These are phyloP conservation scores for Mormyrus proboscirostris DNA, from an alignment of 2,797 vertebrate genomes.

Conservation along the genomic window DNA sequence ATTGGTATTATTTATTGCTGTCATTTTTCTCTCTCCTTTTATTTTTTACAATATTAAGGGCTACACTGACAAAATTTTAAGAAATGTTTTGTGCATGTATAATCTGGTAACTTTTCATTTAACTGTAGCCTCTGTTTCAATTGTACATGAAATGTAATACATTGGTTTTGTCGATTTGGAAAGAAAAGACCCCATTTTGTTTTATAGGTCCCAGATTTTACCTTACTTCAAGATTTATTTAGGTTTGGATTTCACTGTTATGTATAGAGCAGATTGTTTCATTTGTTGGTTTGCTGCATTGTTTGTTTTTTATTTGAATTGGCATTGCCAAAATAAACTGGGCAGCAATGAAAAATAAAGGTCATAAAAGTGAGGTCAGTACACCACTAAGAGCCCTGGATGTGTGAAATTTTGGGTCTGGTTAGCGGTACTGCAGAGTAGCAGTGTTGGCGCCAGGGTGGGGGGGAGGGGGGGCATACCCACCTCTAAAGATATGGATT, in stretches of 20 bases:
- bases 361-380: background rate
- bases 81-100: background rate
- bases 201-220: background rate
- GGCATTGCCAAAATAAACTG: background rate
- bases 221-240: background rate
- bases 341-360: background rate
- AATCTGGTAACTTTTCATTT: background rate
- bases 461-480: background rate
- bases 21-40: background rate
- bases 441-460: background rate
- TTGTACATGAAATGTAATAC: background rate
- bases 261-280: background rate
- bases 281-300: background rate
- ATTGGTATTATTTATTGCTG: background rate
- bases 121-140: background rate
- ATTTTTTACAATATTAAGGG: constrained; percentile 43
- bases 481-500: background rate
- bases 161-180: background rate
- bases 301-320: background rate
- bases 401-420: background rate
- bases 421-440: background rate
- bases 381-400: background rate
- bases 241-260: background rate
- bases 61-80: constrained; percentile 38
- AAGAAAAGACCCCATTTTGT: background rate